phyloP scores from a whole-genome alignment of 1,140 invertebrate species.

The Kradibia gibbosae region DNA sequence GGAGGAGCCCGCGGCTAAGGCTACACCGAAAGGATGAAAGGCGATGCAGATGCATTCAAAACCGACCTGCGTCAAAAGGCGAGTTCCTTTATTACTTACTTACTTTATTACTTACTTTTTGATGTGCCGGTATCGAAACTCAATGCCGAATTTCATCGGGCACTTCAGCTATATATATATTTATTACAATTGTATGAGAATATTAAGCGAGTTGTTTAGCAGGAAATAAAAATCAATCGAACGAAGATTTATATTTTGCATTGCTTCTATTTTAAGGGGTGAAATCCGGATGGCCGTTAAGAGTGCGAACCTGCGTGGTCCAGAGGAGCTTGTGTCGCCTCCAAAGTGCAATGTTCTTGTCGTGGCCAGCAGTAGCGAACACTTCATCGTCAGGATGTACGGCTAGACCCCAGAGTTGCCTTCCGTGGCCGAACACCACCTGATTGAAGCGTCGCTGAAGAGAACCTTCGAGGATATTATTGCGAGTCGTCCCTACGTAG shows the following conservation, averaged over 20 bases:
- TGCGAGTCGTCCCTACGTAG: conserved; percentile 93
- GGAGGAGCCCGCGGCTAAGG: conserved; percentile 89
- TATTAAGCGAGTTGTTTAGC: too few relatives aligned
- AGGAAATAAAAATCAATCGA: too few relatives aligned
- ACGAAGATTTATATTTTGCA: too few relatives aligned
- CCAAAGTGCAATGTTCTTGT: conserved; percentile 93
- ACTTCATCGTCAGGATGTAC: conserved; percentile 92
- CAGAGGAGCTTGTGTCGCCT: conserved; percentile 88
- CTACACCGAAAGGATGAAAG: conserved; percentile 90
- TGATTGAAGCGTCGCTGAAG: conserved; percentile 91
- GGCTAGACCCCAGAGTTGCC: conserved; percentile 91
- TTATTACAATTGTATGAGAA: too few relatives aligned
- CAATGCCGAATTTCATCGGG: too few relatives aligned
- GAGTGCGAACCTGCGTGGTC: conserved; percentile 82
- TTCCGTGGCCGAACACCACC: conserved; percentile 92
- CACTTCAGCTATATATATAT: too few relatives aligned
- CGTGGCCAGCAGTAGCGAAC: conserved; percentile 93
- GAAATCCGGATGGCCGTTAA: too few relatives aligned
- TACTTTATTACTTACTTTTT: too few relatives aligned
- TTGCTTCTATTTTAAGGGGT: too few relatives aligned
- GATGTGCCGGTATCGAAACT: too few relatives aligned
- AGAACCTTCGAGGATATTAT: conserved; percentile 94
- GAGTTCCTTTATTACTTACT: neutral
- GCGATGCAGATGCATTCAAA: conserved; percentile 88
- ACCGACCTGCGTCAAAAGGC: conserved; percentile 72